phyloP scores from a whole-genome alignment of 2,888 invertebrate species.

The Chloroclystis v-ata region DNA sequence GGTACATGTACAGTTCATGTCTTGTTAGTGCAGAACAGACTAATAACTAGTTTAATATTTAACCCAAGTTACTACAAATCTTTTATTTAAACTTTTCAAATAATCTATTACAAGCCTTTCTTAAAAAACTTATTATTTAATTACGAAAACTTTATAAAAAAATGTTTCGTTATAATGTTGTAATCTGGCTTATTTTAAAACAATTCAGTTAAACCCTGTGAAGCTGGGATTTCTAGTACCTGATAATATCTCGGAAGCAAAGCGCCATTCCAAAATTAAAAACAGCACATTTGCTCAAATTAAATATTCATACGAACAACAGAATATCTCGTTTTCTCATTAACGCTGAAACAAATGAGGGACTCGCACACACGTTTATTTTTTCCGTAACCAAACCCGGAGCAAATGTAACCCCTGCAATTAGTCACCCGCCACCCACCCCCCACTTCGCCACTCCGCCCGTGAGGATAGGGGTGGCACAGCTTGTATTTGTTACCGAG shows the following conservation, averaged over 20 bases:
- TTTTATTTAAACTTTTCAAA: no score
- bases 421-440: slow-evolving; percentile 32
- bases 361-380: slow-evolving; percentile 16
- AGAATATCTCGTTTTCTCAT: slow-evolving; percentile 21
- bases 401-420: slow-evolving; percentile 23
- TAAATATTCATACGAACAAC: slow-evolving; percentile 21
- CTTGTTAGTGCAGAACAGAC: no score
- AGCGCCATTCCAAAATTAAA: slow-evolving; percentile 2
- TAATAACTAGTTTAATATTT: no score
- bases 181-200: no score
- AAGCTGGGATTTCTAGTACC: no score
- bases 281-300: slow-evolving; percentile 6
- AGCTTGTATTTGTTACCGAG: not conserved
- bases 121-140: no score
- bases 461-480: slow-evolving; percentile 7
- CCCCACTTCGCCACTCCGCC: slow-evolving; percentile 9
- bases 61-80: no score
- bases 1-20: no score
- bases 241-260: not conserved
- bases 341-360: slow-evolving; percentile 22
- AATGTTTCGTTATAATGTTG: no score
- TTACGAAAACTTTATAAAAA: no score
- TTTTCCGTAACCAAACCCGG: slow-evolving; percentile 22
- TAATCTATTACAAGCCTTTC: no score
- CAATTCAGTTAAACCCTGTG: no score